Percentiles rank a stretch among this genome's conserved stretches.
These are phyloP conservation scores for Cosmia trapezina DNA, from an alignment of 2,888 invertebrate species.

Conservation along the genomic window DNA sequence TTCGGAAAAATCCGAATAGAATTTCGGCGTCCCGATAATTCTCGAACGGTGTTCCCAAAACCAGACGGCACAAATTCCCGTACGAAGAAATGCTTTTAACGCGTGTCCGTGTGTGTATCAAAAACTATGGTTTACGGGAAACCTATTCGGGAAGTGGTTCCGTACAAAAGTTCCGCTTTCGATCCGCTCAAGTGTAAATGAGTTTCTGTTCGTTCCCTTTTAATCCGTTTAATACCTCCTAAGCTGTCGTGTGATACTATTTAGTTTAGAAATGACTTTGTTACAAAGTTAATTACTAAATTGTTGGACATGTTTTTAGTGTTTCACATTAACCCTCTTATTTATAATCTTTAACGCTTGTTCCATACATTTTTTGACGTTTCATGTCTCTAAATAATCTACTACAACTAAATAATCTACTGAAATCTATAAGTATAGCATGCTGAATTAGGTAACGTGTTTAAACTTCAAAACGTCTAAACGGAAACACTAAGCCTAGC, in stretches of 20 bases:
- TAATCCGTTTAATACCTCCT: slow-evolving; percentile 25
- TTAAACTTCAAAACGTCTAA: no score
- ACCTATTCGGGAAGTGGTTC: slow-evolving; percentile 15
- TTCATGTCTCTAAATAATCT: no score
- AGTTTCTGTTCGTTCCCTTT: slow-evolving; percentile 32
- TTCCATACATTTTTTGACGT: no score
- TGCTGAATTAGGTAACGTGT: not conserved
- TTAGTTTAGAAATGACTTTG: slow-evolving; percentile 12
- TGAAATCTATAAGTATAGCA: no score
- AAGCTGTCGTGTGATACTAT: not conserved
- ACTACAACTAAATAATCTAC: no score
- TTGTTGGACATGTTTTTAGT: slow-evolving; percentile 1
- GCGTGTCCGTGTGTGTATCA: not conserved
- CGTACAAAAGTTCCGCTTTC: slow-evolving; percentile 38
- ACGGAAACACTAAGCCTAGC: not conserved
- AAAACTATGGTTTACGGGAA: slow-evolving; percentile 26
- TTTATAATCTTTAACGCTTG: no score
- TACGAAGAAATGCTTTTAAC: slow-evolving; percentile 9
- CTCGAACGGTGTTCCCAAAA: not conserved
- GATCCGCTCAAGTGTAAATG: slow-evolving; percentile 49
- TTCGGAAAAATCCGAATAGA: not conserved
- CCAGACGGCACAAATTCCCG: not conserved
- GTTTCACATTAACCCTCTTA: no score
- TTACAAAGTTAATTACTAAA: not conserved
- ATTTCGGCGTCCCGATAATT: not conserved